phyloP scores from a whole-genome alignment of 2,888 invertebrate species.

The Pachymerium ferrugineum region DNA sequence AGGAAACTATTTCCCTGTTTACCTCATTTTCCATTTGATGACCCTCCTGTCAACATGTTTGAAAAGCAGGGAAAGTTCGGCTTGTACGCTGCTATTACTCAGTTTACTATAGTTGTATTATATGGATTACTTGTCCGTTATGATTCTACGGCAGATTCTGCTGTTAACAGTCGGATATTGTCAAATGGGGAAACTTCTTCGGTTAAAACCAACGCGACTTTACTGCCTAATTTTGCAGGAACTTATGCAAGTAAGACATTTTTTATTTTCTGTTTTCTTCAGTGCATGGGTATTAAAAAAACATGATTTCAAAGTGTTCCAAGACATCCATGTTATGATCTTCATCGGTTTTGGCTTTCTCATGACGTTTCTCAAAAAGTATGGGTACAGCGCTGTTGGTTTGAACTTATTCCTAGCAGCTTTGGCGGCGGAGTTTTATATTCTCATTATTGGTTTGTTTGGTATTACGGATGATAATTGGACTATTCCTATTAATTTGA shows the following conservation, averaged over 20 bases:
- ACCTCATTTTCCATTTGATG: background rate
- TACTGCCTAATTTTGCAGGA: background rate
- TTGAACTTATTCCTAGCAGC: constrained; percentile 51
- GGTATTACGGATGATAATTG: constrained; percentile 32
- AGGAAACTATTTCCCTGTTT: background rate
- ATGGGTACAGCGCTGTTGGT: constrained; percentile 51
- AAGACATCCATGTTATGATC: constrained; percentile 56
- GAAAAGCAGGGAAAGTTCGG: constrained; percentile 23
- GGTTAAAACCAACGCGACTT: no score
- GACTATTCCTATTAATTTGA: constrained; percentile 37
- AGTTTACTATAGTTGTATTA: background rate
- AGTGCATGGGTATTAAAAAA: background rate
- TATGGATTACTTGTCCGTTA: background rate
- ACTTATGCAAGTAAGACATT: background rate
- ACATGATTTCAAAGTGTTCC: constrained; percentile 59
- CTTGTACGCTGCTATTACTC: background rate
- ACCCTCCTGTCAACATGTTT: background rate
- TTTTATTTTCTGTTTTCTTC: background rate
- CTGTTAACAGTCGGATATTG: background rate
- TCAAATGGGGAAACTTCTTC: no score
- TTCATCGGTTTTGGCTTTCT: constrained; percentile 54
- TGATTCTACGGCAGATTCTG: background rate
- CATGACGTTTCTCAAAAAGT: constrained; percentile 51
- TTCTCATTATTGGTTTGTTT: constrained; percentile 43
- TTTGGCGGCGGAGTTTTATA: constrained; percentile 48